Evolutionary conservation across 2,888 invertebrate species (phyloP), one percentile per base, ranked within the genome.

Genomic region (Dolomedes plantarius): DNA sequence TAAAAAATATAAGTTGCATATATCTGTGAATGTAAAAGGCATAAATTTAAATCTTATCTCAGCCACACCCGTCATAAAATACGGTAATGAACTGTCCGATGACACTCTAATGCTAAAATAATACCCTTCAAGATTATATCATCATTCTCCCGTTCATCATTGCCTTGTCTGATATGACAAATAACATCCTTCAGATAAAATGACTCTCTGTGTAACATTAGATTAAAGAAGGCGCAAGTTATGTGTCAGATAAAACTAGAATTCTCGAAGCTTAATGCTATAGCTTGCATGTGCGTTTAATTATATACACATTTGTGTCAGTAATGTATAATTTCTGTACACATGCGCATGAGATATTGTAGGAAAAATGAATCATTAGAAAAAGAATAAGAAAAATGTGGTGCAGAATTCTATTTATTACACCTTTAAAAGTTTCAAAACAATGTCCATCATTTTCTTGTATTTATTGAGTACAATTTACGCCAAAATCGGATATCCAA

Each of bases 21-120:
- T 56, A 56, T 56, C 56, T 56, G 23, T 2, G 23, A 56, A 19
- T 56, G 56, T 11, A 23, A 23, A 23, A 56, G 23, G 16, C 56
- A 56, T 56, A 56, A 56, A 56, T 56, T 56, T 56, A 56, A 56
- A 56, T 56, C 56, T 56, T 23, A 56, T 56, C 56, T 56, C 6
- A 23, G 11, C 56, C 56, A 56, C 56, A 56, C 56, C 56, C 56
- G 56, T 56, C 56, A 23, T 56, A 56, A 56, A 56, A 56, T 56
- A 56, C 56, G 16, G 56, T 56, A 56, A 56, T 56, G 56, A 56
- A 56, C 56, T 56, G 56, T 23, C 56, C 19, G 23, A 56, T 23
- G 56, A 56, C 56, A 56, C 23, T 56, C 56, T 56, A 56, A 56
- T 56, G 56, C 23, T 56, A 56, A 56, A 56, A 56, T 56, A 56